Conservation (phyloP, 2,888 invertebrate species). For the Psococerastis gibbosa region DNA sequence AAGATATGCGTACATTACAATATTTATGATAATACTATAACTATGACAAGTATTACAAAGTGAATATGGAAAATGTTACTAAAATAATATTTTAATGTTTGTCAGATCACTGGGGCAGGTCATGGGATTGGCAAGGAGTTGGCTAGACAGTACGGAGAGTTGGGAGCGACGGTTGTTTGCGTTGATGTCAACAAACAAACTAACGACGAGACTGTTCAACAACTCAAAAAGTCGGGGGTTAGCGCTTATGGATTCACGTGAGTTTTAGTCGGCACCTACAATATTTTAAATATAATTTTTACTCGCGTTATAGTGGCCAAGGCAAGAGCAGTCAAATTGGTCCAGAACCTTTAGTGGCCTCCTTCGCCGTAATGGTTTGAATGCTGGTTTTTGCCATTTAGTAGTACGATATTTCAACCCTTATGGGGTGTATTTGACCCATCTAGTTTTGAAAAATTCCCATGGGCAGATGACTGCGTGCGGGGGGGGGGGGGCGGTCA, state of each 20-base stretch:
- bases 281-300: neutral
- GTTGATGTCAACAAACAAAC: slow-evolving; percentile 53
- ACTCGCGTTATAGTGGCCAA: neutral
- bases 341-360: neutral
- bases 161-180: slow-evolving; percentile 53
- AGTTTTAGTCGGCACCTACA: slow-evolving; percentile 12
- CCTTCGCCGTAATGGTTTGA: too few relatives aligned
- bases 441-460: too few relatives aligned
- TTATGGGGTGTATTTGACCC: too few relatives aligned
- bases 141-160: slow-evolving; percentile 47
- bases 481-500: too few relatives aligned
- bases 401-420: too few relatives aligned
- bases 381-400: too few relatives aligned
- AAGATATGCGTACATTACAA: too few relatives aligned
- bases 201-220: slow-evolving; percentile 44
- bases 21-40: too few relatives aligned
- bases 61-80: too few relatives aligned
- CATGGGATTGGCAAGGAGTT: slow-evolving; percentile 69
- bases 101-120: slow-evolving; percentile 72
- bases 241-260: slow-evolving; percentile 19
- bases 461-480: too few relatives aligned
- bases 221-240: slow-evolving; percentile 31
- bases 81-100: too few relatives aligned
- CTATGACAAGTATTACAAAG: too few relatives aligned
- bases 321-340: neutral